Evolutionary conservation across 64 coral and sea anemone genomes (phyloP).

Genomic region (Actinia tenebrosa): DNA sequence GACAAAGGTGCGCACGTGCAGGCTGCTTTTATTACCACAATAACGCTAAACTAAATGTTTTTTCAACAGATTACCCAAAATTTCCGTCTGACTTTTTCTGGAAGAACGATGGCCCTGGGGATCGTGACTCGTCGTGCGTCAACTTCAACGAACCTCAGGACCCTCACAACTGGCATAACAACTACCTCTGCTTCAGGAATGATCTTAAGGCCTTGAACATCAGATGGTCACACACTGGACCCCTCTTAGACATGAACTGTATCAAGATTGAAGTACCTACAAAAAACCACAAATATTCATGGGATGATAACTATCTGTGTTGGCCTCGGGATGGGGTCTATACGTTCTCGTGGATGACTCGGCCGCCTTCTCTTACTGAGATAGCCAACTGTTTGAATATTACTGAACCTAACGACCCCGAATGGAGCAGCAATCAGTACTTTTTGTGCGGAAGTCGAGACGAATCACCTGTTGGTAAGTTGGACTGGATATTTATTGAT

Average conservation of each 20-base stretch:
- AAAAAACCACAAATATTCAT: slow-evolving; percentile 22
- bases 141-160: slow-evolving; percentile 57
- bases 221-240: slow-evolving; percentile 49
- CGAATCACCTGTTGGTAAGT: slow-evolving; percentile 59
- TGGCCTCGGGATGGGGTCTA: slow-evolving; percentile 64
- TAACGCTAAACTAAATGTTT: background rate
- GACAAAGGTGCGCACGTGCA: too few relatives aligned
- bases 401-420: slow-evolving; percentile 57
- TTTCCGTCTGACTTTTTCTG: slow-evolving; percentile 80
- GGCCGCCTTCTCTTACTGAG: slow-evolving; percentile 32
- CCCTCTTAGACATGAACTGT: slow-evolving; percentile 45
- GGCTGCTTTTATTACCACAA: background rate
- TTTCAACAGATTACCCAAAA: slow-evolving; percentile 65
- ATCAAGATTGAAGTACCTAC: slow-evolving; percentile 43
- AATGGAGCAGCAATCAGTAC: slow-evolving; percentile 46
- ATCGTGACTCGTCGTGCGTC: slow-evolving; percentile 34
- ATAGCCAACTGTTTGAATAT: slow-evolving; percentile 53
- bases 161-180: slow-evolving; percentile 50
- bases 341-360: slow-evolving; percentile 74
- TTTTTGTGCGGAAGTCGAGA: slow-evolving; percentile 63
- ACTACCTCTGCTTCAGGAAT: slow-evolving; percentile 84
- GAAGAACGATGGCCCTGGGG: slow-evolving; percentile 54
- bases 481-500: background rate
- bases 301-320: slow-evolving; percentile 63
- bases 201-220: slow-evolving; percentile 64